These are phyloP conservation scores for Apodemus sylvaticus DNA, from an alignment of 2,113 vertebrate species.

Conservation along the genomic window DNA sequence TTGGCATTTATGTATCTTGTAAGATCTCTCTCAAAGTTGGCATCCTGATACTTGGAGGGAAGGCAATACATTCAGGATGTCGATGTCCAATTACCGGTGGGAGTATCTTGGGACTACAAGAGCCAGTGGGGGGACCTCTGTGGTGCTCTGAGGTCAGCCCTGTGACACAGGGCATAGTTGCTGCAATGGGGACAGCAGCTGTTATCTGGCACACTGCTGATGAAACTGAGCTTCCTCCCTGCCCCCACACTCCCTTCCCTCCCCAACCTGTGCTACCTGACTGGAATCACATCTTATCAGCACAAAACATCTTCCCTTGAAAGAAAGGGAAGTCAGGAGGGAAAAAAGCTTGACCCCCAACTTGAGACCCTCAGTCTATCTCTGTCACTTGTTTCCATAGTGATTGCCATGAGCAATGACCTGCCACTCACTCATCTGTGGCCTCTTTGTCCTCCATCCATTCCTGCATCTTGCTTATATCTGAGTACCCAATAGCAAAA, in stretches of 20 bases:
- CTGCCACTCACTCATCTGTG: conserved; percentile 46
- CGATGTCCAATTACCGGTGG: not conserved
- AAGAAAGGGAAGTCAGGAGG: conserved; percentile 18
- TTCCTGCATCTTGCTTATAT: not conserved
- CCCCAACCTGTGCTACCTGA: not conserved
- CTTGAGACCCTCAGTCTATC: conserved; percentile 18
- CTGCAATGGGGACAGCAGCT: not conserved
- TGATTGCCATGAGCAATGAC: conserved; percentile 40
- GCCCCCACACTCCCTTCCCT: not conserved
- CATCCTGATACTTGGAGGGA: not conserved
- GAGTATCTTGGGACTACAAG: not conserved
- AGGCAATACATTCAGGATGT: not conserved
- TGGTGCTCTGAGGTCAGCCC: not conserved
- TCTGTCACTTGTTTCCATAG: conserved; percentile 71
- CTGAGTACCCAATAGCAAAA: not conserved
- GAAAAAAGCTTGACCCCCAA: conserved; percentile 47
- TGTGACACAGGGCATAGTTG: accelerated
- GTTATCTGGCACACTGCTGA: not conserved
- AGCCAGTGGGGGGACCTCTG: accelerated
- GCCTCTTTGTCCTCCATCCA: not conserved
- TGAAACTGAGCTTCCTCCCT: not conserved
- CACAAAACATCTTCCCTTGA: not conserved
- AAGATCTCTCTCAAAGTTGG: not conserved
- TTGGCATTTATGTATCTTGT: not conserved
- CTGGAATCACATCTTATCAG: conserved; percentile 32